Evolutionary conservation across 2,888 invertebrate species (phyloP).

Genomic region (Hypomecis atomaria): DNA sequence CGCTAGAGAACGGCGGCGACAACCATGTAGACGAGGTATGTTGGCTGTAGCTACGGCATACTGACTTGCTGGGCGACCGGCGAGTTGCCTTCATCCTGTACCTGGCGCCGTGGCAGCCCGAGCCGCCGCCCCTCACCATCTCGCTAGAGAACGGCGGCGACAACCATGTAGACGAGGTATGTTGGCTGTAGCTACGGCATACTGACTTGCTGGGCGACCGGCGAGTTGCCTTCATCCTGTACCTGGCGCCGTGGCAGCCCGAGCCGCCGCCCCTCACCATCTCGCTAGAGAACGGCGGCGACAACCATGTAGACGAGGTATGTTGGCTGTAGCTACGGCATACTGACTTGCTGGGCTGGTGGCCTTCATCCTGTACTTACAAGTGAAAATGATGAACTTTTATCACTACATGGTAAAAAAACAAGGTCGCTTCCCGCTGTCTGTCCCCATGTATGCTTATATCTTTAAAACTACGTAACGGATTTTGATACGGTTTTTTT

Average conservation of each 20-base stretch:
- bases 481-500: too few species aligned
- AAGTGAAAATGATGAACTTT: too few species aligned
- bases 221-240: slow-evolving; percentile 95
- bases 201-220: slow-evolving; percentile 92
- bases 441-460: too few species aligned
- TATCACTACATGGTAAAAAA: too few species aligned
- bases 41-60: too few species aligned
- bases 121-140: slow-evolving; percentile 13
- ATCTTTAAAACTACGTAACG: too few species aligned
- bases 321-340: too few species aligned
- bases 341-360: slow-evolving; percentile 94
- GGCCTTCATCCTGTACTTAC: slow-evolving; percentile 97
- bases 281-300: slow-evolving; percentile 51
- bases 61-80: slow-evolving; percentile 92
- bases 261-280: slow-evolving; percentile 15
- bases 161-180: slow-evolving; percentile 37
- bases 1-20: slow-evolving; percentile 53
- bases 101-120: slow-evolving; percentile 85
- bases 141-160: slow-evolving; percentile 53
- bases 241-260: slow-evolving; percentile 87
- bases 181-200: too few species aligned
- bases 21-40: slow-evolving; percentile 37
- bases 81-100: slow-evolving; percentile 97
- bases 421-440: too few species aligned
- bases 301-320: slow-evolving; percentile 40